Percentiles rank a stretch among this genome's conserved stretches.
Conservation (phyloP, 1,140 invertebrate genomes). For the Diachasma alloeum region DNA sequence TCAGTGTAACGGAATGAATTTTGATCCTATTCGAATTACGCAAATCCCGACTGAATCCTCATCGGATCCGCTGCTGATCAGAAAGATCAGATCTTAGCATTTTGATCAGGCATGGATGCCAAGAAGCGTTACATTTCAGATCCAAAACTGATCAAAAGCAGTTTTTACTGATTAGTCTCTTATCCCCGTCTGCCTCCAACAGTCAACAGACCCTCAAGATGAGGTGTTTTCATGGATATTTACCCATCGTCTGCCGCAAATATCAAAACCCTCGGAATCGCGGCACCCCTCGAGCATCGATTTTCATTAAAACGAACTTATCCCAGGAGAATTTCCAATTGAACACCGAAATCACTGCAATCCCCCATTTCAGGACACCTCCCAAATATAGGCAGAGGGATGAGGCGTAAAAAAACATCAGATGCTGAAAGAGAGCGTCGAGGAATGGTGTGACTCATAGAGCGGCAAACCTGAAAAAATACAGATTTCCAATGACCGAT, state of each 20-base stretch:
- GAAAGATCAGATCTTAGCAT: too few relatives aligned
- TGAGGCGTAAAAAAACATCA: not conserved
- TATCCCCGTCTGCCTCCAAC: not conserved
- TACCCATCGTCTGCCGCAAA: not conserved
- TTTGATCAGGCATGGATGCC: too few relatives aligned
- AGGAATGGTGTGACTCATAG: not conserved
- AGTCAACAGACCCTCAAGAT: not conserved
- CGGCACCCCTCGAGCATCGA: too few relatives aligned
- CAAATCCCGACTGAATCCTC: too few relatives aligned
- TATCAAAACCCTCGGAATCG: not conserved
- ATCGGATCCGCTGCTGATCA: too few relatives aligned
- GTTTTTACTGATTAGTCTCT: too few relatives aligned
- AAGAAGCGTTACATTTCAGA: too few relatives aligned
- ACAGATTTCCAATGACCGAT: conserved; percentile 63
- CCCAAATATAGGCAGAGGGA: too few relatives aligned
- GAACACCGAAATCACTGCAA: not conserved
- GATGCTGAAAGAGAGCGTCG: conserved; percentile 9
- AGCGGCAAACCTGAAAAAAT: conserved; percentile 58
- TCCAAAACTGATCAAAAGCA: too few relatives aligned
- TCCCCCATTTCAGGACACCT: not conserved
- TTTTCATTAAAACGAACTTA: not conserved
- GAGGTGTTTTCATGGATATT: conserved; percentile 26
- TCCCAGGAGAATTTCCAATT: not conserved
- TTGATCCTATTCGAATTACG: too few relatives aligned
- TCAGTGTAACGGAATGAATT: too few relatives aligned